These are phyloP conservation scores for Meteorus cinctellus DNA, from an alignment of 2,888 invertebrate genomes.

Conservation along the genomic window DNA sequence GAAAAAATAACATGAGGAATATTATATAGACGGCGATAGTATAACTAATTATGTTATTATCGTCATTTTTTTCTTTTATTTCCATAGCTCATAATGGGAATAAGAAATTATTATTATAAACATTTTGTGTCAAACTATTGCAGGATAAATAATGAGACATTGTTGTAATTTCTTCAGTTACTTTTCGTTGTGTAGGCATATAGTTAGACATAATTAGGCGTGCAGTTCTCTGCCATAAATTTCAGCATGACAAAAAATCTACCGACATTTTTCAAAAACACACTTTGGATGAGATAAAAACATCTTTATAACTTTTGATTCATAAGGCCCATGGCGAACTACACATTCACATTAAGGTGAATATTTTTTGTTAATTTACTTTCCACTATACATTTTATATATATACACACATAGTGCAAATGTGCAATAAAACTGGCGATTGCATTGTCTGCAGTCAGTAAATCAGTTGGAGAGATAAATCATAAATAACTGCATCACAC, in stretches of 20 bases:
- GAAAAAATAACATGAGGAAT: background rate
- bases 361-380: background rate
- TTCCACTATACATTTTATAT: background rate
- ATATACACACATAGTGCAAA: background rate
- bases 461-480: background rate
- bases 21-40: too few species aligned
- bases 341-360: background rate
- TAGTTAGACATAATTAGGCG: background rate
- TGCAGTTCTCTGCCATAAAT: background rate
- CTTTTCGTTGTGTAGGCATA: background rate
- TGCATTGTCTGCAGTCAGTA: slow-evolving; percentile 12
- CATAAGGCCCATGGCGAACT: too few species aligned
- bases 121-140: background rate
- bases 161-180: background rate
- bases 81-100: too few species aligned
- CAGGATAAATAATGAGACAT: background rate
- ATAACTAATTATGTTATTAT: too few species aligned
- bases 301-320: background rate
- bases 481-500: slow-evolving; percentile 16
- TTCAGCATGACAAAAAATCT: background rate
- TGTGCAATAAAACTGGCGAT: background rate
- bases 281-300: background rate
- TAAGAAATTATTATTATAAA: too few species aligned
- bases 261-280: slow-evolving; percentile 12
- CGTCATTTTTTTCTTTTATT: too few species aligned